Evolutionary conservation across 2,888 invertebrate genomes (phyloP), one percentile per base, ranked within the genome.

Genomic region (Graphium colonna): DNA sequence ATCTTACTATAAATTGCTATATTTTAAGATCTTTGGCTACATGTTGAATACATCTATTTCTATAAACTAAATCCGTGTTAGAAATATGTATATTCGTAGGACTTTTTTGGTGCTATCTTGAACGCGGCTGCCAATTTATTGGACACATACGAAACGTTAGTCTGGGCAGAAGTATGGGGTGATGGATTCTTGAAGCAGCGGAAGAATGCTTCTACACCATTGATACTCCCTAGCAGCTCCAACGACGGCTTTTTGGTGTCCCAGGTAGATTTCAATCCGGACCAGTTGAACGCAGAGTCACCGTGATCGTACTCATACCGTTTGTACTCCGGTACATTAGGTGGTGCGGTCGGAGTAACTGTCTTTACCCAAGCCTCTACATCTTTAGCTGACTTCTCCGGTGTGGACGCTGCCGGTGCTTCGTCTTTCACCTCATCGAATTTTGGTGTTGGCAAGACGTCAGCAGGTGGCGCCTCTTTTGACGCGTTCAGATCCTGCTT

Each of bases 201-300:
- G 12, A 67, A 65, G 47, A 64, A 67, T 0, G 58, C 57, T 8
- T 67, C 60, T 0, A 67, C 61, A 0, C 55, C 60, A 2, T 18
- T 56, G 0, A 42, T 47, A 9, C 47, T 45, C 28, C 18, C 21
- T 5, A 15, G 4, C 3, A 10, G 5, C 8, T 36, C 33, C 33
- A 31, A 1, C 0, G 33, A n/a, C 1, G 17, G n/a, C 15, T 41
- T 18, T 9, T n/a, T 13, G 4, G 16, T 39, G 4, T 31, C 12
- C 38, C 46, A 47, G 5, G 38, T 12, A 4, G 38, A 18, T 9
- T 31, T 41, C n/a, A 41, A 33, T 1, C 31, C 1, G 1, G 31
- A 1, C 18, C 49, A 41, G 31, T 39, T 15, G 31, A 18, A n/a
- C 0, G 41, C 40, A 1, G 3, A 7, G 1, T 31, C 49, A 10